Conservation (phyloP, 1,140 invertebrate species). For the Drosophila seguyi region DNA sequence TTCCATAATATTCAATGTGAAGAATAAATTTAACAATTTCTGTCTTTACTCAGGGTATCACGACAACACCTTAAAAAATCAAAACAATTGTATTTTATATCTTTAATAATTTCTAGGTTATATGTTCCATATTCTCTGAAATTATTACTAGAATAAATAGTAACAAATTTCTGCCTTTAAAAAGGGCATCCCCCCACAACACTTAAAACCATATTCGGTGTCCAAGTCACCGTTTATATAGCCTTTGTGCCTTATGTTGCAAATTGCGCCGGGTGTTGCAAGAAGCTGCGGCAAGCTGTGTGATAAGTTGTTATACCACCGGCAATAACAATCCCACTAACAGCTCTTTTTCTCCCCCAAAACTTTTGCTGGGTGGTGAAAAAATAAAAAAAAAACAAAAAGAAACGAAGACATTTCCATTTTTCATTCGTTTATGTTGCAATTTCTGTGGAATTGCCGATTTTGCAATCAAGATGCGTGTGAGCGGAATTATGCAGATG, state of each 20-base stretch:
- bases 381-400: slow-evolving; percentile 17
- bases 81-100: too few relatives aligned
- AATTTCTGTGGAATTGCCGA: slow-evolving; percentile 30
- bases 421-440: slow-evolving; percentile 45
- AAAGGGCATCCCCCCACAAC: slow-evolving; percentile 8
- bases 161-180: background rate
- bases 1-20: too few relatives aligned
- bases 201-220: slow-evolving; percentile 6
- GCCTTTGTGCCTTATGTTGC: slow-evolving; percentile 22
- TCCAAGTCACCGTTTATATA: slow-evolving; percentile 10
- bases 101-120: too few relatives aligned
- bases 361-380: slow-evolving; percentile 16
- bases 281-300: slow-evolving; percentile 44
- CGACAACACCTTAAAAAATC: too few relatives aligned
- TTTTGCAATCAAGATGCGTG: slow-evolving; percentile 46
- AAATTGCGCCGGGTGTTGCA: slow-evolving; percentile 52
- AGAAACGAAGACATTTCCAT: slow-evolving; percentile 31
- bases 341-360: slow-evolving; percentile 19
- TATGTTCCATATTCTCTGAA: background rate
- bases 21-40: too few relatives aligned
- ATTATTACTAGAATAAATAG: background rate
- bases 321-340: slow-evolving; percentile 35
- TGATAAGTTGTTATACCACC: slow-evolving; percentile 46
- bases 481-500: slow-evolving; percentile 37
- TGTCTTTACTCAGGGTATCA: too few relatives aligned